Evolutionary conservation across 2,113 vertebrate genomes (phyloP).

Genomic region (Cheilinus undulatus): DNA sequence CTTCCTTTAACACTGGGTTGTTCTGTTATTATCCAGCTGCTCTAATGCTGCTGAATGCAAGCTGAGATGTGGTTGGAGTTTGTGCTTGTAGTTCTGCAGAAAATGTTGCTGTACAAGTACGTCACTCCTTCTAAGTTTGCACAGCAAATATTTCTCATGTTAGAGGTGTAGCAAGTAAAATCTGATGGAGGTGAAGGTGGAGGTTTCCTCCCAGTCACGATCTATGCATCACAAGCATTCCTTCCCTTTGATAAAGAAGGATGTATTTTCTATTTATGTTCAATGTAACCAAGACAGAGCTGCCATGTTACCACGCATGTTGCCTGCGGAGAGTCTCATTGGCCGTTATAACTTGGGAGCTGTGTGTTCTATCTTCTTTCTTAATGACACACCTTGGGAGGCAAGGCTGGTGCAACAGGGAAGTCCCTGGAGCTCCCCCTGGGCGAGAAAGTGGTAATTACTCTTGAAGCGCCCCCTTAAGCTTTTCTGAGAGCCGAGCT

Average conservation of each 20-base stretch:
- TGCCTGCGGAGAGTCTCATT: slow-evolving; percentile 31
- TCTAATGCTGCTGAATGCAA: not conserved
- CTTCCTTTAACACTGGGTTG: slow-evolving; percentile 16
- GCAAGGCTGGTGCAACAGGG: slow-evolving; percentile 30
- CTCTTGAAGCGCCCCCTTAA: slow-evolving; percentile 46
- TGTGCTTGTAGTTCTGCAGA: not conserved
- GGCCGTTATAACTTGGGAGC: slow-evolving; percentile 20
- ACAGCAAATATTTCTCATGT: not conserved
- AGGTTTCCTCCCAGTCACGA: not conserved
- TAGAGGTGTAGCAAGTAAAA: not conserved
- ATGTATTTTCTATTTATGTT: slow-evolving; percentile 2
- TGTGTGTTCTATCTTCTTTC: slow-evolving; percentile 38
- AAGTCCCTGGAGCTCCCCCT: slow-evolving; percentile 69
- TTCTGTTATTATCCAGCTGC: slow-evolving; percentile 8
- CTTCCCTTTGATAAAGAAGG: not conserved
- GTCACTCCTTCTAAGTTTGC: not conserved
- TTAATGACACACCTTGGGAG: slow-evolving; percentile 80
- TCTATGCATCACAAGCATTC: not conserved
- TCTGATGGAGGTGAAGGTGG: not conserved
- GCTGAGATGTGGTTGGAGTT: slow-evolving; percentile 8
- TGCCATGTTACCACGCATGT: slow-evolving; percentile 29
- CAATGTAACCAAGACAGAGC: slow-evolving; percentile 29
- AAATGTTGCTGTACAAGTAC: not conserved
- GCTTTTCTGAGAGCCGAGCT: slow-evolving; percentile 27
- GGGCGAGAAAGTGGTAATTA: slow-evolving; percentile 76